Conservation (phyloP, 2,888 invertebrate species). For the Liodrosophila aerea region DNA sequence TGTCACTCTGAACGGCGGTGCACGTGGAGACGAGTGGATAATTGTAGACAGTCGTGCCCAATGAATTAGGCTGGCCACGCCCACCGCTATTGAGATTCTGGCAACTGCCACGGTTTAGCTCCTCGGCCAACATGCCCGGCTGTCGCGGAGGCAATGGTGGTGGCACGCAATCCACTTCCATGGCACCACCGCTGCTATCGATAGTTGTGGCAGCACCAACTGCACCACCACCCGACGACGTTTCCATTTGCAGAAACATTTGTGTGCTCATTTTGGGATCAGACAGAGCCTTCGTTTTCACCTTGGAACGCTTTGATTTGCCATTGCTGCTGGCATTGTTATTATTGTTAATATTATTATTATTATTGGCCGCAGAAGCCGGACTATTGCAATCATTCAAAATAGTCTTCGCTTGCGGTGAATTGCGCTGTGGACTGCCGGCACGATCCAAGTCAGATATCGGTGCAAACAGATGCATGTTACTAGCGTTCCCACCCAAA, state of each 20-base stretch:
- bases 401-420: slow-evolving; percentile 33
- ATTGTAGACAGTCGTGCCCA: slow-evolving; percentile 81
- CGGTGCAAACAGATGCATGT: slow-evolving; percentile 61
- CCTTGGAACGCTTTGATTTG: slow-evolving; percentile 75
- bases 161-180: slow-evolving; percentile 78
- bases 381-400: slow-evolving; percentile 8
- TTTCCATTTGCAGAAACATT: slow-evolving; percentile 82
- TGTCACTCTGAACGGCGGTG: slow-evolving; percentile 81
- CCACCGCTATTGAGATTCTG: slow-evolving; percentile 68
- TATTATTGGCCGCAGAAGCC: slow-evolving; percentile 18
- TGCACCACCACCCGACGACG: slow-evolving; percentile 60
- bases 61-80: slow-evolving; percentile 80
- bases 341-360: slow-evolving; percentile 5
- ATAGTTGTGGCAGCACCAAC: slow-evolving; percentile 22
- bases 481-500: slow-evolving; percentile 49
- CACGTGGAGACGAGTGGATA: slow-evolving; percentile 83
- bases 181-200: slow-evolving; percentile 10
- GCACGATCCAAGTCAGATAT: slow-evolving; percentile 82
- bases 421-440: slow-evolving; percentile 65
- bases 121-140: slow-evolving; percentile 82
- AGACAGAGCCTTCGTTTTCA: slow-evolving; percentile 82
- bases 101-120: slow-evolving; percentile 69
- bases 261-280: slow-evolving; percentile 83
- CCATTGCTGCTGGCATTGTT: slow-evolving; percentile 38
- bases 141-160: slow-evolving; percentile 86